phyloP scores from a whole-genome alignment of 2,113 vertebrate species.

The Lycaon pictus region DNA sequence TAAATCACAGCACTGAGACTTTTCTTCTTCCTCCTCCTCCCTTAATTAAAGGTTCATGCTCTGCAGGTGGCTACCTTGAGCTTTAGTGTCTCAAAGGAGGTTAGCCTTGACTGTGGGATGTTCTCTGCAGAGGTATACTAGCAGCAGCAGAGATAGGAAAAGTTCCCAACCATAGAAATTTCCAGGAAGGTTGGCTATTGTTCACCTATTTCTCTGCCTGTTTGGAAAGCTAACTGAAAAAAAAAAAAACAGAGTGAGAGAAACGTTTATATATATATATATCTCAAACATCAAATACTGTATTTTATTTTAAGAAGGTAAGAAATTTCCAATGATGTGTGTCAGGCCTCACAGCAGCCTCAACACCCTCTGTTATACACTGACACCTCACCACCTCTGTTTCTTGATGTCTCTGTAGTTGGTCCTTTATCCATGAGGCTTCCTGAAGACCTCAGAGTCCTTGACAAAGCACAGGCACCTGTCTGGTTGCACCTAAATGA shows the following conservation, averaged over 20 bases:
- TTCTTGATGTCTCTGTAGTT: background rate
- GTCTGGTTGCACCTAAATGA: background rate
- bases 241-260: background rate
- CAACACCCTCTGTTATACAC: background rate
- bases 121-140: background rate
- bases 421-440: background rate
- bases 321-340: background rate
- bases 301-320: background rate
- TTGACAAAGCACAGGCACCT: background rate
- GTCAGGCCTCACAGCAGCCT: background rate
- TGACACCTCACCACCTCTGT: background rate
- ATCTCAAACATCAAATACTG: background rate
- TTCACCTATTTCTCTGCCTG: background rate
- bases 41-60: background rate
- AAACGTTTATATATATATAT: background rate
- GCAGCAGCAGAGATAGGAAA: background rate
- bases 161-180: background rate
- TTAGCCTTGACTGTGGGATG: background rate
- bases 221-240: background rate
- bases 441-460: background rate
- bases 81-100: background rate
- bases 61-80: background rate
- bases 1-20: background rate
- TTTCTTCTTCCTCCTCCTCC: background rate
- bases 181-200: background rate